A percentile compares a stretch with the other conserved stretches of the same genome.
Conservation (phyloP, 2,888 invertebrate species). For the Helleia helle region DNA sequence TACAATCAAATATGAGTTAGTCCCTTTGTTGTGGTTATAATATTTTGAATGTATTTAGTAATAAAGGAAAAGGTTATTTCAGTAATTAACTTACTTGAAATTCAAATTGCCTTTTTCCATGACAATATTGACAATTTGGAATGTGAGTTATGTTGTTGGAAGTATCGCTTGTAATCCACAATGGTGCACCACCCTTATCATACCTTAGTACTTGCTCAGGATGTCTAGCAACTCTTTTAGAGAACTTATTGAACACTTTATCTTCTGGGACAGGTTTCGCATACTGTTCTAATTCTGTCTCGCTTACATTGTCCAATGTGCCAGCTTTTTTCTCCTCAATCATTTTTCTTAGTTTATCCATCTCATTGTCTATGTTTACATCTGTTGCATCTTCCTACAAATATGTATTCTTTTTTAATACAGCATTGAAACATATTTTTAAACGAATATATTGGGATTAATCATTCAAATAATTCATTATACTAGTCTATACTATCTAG, state of each 20-base stretch:
- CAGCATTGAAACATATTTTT: too few species aligned
- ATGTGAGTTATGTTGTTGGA: slow-evolving; percentile 60
- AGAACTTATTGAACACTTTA: slow-evolving; percentile 85
- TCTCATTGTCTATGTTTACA: slow-evolving; percentile 66
- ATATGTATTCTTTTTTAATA: neutral
- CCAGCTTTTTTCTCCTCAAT: slow-evolving; percentile 76
- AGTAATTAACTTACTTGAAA: slow-evolving; percentile 78
- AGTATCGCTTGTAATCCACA: slow-evolving; percentile 85
- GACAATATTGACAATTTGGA: slow-evolving; percentile 84
- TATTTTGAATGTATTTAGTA: too few species aligned
- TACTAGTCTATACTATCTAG: too few species aligned
- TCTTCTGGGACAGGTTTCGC: slow-evolving; percentile 77
- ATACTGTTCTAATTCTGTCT: slow-evolving; percentile 81
- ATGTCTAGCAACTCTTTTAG: slow-evolving; percentile 77
- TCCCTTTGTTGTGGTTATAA: too few species aligned
- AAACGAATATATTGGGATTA: neutral
- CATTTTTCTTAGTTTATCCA: slow-evolving; percentile 60
- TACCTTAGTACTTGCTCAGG: slow-evolving; percentile 90
- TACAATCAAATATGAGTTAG: too few species aligned
- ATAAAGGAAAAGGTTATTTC: too few species aligned
- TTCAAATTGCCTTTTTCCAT: slow-evolving; percentile 86
- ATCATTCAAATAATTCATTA: too few species aligned
- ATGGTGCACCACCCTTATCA: slow-evolving; percentile 81
- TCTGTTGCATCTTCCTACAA: slow-evolving; percentile 41
- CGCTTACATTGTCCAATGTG: slow-evolving; percentile 75